phyloP scores from a whole-genome alignment of 1,140 invertebrate genomes.

The Maconellicoccus hirsutus region DNA sequence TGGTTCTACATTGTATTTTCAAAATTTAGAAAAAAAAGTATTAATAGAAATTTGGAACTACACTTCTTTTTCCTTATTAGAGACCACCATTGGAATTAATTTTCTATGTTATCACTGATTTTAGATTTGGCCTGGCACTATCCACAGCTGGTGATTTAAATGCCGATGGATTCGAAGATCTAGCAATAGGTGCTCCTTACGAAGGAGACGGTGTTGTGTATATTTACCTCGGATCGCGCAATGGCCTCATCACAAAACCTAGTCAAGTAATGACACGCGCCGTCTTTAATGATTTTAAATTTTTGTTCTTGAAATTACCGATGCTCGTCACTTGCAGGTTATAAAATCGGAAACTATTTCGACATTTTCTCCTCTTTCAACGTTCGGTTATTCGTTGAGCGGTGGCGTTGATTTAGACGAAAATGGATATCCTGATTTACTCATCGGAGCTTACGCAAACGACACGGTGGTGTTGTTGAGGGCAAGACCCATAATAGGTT shows the following conservation, averaged over 20 bases:
- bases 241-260: slow-evolving; percentile 58
- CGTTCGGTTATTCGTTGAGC: slow-evolving; percentile 80
- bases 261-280: slow-evolving; percentile 55
- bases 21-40: too few species aligned
- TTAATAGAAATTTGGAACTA: too few species aligned
- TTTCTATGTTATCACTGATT: too few species aligned
- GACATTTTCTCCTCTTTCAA: slow-evolving; percentile 38
- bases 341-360: slow-evolving; percentile 41
- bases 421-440: slow-evolving; percentile 84
- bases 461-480: slow-evolving; percentile 59
- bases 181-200: slow-evolving; percentile 86
- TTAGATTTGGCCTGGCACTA: slow-evolving; percentile 70
- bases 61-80: too few species aligned
- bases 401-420: slow-evolving; percentile 80
- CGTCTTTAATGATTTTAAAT: background rate
- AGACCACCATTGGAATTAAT: too few species aligned
- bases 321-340: slow-evolving; percentile 37
- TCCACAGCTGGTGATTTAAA: slow-evolving; percentile 81
- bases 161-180: slow-evolving; percentile 76
- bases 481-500: slow-evolving; percentile 75
- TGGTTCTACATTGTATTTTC: too few species aligned
- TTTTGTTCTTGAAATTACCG: background rate
- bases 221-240: slow-evolving; percentile 67
- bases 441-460: slow-evolving; percentile 76
- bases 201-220: slow-evolving; percentile 72